Conservation (phyloP, 2,888 invertebrate species). For the Cryptus armator region DNA sequence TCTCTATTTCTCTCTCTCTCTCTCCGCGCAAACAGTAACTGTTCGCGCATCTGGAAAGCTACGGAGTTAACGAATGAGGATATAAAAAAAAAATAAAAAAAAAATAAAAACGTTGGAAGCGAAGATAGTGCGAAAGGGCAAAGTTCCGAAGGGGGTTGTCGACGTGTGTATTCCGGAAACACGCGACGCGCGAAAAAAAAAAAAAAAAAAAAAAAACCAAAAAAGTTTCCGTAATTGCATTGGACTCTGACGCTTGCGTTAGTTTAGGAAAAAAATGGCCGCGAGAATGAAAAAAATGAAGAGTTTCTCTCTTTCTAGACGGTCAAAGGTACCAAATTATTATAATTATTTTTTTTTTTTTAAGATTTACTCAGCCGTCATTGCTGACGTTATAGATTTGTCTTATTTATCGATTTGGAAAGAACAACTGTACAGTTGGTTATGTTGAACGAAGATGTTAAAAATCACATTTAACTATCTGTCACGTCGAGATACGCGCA, state of each 20-base stretch:
- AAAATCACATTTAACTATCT: too few species aligned
- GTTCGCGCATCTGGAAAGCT: slow-evolving; percentile 44
- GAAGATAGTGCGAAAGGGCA: background rate
- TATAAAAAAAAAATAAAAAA: slow-evolving; percentile 11
- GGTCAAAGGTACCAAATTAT: too few species aligned
- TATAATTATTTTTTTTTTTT: too few species aligned
- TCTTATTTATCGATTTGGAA: too few species aligned
- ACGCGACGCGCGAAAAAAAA: background rate
- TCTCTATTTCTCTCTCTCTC: slow-evolving; percentile 20
- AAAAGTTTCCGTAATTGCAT: slow-evolving; percentile 15
- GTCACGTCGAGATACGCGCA: too few species aligned
- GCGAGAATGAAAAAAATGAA: too few species aligned
- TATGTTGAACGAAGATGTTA: too few species aligned
- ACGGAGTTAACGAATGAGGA: slow-evolving; percentile 41
- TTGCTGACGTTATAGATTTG: too few species aligned
- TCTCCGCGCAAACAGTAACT: background rate
- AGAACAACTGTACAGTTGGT: too few species aligned
- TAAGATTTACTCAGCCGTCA: too few species aligned
- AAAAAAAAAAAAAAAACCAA: background rate
- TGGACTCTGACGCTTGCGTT: background rate
- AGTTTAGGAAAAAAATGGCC: background rate
- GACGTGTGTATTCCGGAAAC: background rate
- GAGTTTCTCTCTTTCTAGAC: too few species aligned
- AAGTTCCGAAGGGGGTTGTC: background rate
- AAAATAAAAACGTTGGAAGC: background rate